phyloP scores from a whole-genome alignment of 1,140 invertebrate genomes.

The Drosophila aff. region DNA sequence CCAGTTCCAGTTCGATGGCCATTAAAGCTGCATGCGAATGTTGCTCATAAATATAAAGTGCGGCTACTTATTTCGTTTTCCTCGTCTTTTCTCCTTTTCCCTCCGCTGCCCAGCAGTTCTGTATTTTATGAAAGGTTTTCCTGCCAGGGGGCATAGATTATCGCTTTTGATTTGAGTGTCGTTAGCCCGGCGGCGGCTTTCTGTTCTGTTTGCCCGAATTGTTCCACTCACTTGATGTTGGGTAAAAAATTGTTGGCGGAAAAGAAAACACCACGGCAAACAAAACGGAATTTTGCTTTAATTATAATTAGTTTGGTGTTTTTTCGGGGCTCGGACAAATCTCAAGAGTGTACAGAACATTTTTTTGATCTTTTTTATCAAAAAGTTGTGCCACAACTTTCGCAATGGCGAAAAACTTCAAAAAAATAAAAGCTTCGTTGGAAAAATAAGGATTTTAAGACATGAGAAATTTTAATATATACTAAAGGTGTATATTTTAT shows the following conservation, averaged over 20 bases:
- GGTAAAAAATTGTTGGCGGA: constrained; percentile 14
- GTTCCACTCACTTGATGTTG: constrained; percentile 40
- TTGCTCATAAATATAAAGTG: constrained; percentile 72
- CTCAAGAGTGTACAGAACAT: not conserved
- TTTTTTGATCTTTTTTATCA: not conserved
- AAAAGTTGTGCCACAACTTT: not conserved
- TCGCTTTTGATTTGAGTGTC: constrained; percentile 73
- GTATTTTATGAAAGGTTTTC: constrained; percentile 66
- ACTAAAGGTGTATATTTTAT: not conserved
- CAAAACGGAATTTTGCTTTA: constrained; percentile 60
- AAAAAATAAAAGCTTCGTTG: not conserved
- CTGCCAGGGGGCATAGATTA: constrained; percentile 63
- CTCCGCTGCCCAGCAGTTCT: constrained; percentile 1
- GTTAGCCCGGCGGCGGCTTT: constrained; percentile 45
- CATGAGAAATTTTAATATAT: not conserved
- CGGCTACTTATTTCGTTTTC: constrained; percentile 61
- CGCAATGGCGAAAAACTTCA: not conserved
- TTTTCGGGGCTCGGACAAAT: constrained; percentile 5
- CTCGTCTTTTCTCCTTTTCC: constrained; percentile 4
- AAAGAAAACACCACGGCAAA: constrained; percentile 18
- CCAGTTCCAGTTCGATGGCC: constrained; percentile 62
- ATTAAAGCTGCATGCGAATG: constrained; percentile 76
- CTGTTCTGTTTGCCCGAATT: constrained; percentile 36
- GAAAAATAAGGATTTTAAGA: not conserved
- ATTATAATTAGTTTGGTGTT: constrained; percentile 63